A percentile compares a stretch with the other conserved stretches of the same genome.
phyloP scores from a whole-genome alignment of 2,888 invertebrate genomes.

The Pterostichus niger region DNA sequence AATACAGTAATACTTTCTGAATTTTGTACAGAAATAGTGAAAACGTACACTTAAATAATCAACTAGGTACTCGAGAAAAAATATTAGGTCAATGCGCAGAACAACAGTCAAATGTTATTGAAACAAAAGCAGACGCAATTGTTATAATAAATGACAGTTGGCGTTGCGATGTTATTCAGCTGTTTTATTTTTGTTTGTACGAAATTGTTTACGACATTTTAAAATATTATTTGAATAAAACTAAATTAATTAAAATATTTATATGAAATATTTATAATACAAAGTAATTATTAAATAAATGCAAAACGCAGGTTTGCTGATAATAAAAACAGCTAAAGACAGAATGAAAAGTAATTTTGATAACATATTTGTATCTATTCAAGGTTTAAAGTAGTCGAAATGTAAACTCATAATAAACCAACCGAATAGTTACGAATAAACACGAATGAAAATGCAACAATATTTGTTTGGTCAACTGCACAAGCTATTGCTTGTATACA shows the following conservation, averaged over 20 bases:
- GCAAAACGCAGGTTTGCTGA: constrained; percentile 56
- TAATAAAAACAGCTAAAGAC: constrained; percentile 54
- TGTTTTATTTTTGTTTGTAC: constrained; percentile 5
- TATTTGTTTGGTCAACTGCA: constrained; percentile 37
- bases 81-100: constrained; percentile 59
- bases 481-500: constrained; percentile 34
- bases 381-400: constrained; percentile 63
- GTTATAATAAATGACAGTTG: constrained; percentile 21
- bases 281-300: constrained; percentile 38
- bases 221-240: constrained; percentile 38
- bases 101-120: constrained; percentile 34
- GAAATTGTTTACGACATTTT: too few relatives aligned
- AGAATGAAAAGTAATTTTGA: constrained; percentile 58
- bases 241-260: constrained; percentile 35
- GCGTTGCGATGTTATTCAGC: neutral
- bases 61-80: constrained; percentile 25
- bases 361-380: constrained; percentile 23
- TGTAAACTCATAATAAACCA: constrained; percentile 51
- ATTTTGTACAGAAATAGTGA: constrained; percentile 64
- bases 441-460: constrained; percentile 1
- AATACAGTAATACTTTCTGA: constrained; percentile 60
- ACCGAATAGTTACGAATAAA: constrained; percentile 11
- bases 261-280: constrained; percentile 44
- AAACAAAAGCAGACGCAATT: constrained; percentile 41
- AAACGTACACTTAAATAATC: constrained; percentile 60